A percentile compares a stretch with the other conserved stretches of the same genome.
Evolutionary conservation across 2,797 vertebrate genomes (phyloP).

Genomic region (Spondyliosoma cantharus): DNA sequence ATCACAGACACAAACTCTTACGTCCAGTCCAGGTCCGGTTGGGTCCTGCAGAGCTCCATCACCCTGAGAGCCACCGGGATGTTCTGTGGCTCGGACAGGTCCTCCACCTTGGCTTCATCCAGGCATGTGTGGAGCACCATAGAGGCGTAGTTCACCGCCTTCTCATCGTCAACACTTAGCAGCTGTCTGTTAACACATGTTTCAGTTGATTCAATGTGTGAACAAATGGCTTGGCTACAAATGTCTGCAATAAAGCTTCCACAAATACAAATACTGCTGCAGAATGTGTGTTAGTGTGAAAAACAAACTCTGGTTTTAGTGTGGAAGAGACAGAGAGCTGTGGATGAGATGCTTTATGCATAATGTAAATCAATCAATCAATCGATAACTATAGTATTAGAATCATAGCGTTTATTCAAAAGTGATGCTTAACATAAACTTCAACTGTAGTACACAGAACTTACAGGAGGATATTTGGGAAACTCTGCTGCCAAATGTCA

Average conservation of each 20-base stretch:
- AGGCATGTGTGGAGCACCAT: conserved; percentile 95
- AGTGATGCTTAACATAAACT: neutral
- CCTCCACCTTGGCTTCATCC: conserved; percentile 81
- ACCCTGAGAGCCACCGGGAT: conserved; percentile 79
- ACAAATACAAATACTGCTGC: neutral
- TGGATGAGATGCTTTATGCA: too few relatives aligned
- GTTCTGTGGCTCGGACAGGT: conserved; percentile 70
- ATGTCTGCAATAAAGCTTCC: neutral
- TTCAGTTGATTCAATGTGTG: neutral
- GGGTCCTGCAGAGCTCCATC: conserved; percentile 84
- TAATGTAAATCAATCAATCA: too few relatives aligned
- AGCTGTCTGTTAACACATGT: conserved; percentile 82
- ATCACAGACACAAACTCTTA: conserved; percentile 74
- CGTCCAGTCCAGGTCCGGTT: conserved; percentile 93
- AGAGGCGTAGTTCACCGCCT: conserved; percentile 87
- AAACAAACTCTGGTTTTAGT: neutral
- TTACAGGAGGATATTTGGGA: conserved; percentile 84
- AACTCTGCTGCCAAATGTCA: conserved; percentile 82
- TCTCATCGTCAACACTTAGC: conserved; percentile 87
- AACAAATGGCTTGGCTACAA: neutral
- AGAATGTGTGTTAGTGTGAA: neutral
- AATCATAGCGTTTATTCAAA: neutral
- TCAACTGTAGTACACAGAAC: conserved; percentile 48
- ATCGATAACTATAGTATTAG: neutral
- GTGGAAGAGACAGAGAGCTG: too few relatives aligned